Percentiles rank a stretch among this genome's conserved stretches.
These are phyloP conservation scores for Ditylenchus weischeri DNA, from an alignment of 2,888 invertebrate genomes.

Conservation along the genomic window DNA sequence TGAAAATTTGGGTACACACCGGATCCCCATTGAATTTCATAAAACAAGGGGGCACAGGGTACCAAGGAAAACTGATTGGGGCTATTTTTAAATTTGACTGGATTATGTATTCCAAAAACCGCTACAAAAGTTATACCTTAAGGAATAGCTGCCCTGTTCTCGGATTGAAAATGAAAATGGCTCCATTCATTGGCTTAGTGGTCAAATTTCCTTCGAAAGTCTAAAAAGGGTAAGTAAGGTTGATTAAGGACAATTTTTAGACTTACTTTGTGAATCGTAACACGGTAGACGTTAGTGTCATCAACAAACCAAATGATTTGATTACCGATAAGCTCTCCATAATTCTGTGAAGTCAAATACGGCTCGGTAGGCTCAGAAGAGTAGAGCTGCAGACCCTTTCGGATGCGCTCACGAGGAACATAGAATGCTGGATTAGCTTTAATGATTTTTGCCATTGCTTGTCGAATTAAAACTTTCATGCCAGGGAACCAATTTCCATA, in stretches of 20 bases:
- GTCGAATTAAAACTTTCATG: constrained; percentile 86
- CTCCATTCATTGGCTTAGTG: constrained; percentile 98
- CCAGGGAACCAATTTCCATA: constrained; percentile 99
- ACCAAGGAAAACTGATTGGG: no score
- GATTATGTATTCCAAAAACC: no score
- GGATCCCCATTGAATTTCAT: no score
- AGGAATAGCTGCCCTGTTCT: constrained; percentile 96
- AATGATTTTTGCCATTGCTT: constrained; percentile 97
- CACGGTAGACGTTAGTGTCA: constrained; percentile 97
- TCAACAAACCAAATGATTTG: constrained; percentile 99
- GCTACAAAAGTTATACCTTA: constrained; percentile 7
- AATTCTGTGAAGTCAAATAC: constrained; percentile 96
- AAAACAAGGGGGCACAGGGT: no score
- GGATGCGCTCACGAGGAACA: constrained; percentile 90
- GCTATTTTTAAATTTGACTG: no score
- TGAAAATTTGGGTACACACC: no score
- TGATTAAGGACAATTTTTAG: not conserved
- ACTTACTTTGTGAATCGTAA: constrained; percentile 86
- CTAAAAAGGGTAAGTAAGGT: constrained; percentile 46
- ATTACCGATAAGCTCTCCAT: constrained; percentile 98
- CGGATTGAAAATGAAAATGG: constrained; percentile 99
- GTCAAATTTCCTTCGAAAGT: constrained; percentile 99
- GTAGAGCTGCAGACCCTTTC: constrained; percentile 96
- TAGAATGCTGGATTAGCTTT: constrained; percentile 98
- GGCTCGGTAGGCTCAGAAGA: constrained; percentile 99